Evolutionary conservation across 2,888 invertebrate species (phyloP), one percentile per base, ranked within the genome.

Genomic region (Gisinianus flammeolus): DNA sequence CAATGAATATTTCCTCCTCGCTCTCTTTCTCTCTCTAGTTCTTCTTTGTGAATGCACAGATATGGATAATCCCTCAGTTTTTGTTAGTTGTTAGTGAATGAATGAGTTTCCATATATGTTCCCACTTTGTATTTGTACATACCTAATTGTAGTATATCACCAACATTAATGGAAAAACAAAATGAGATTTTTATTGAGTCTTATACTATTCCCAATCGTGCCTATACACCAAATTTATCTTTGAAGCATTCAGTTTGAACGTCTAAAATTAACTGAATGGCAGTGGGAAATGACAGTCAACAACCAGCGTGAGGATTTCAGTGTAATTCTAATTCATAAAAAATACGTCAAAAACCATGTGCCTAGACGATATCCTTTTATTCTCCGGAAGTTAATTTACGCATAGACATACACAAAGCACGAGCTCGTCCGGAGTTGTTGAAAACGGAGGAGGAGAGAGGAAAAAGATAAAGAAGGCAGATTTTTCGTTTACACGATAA

Each of bases 401-500:
- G 64, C 0, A 74, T 12, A 62, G 44, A 44, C 3, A 44, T 16
- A 6, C 44, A 44, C 44, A 44, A 19, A 44, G 6, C 3, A n/a
- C n/a, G n/a, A n/a, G 16, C 54, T 54, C 8, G 4, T n/a, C 16
- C 54, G 54, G 16, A 4, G 19, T 54, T 54, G 54, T 54, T 54
- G 54, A 54, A 54, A 26, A 62, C 2, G 62, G 28, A 28, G 26
- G 28, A 26, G 28, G 19, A 44, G 44, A 44, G 44, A 44, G 16
- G 44, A 6, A 1, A 44, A 6, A 44, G 6, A 44, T 16, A 12
- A 44, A 16, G 44, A 44, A 44, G 12, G 44, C 16, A 44, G 8
- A 24, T 24, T 58, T 74, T 74, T 74, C 64, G 73, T 74, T 74
- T 74, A 74, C 73, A 74, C 64, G 58, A 74, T 62, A 74, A 74